Base-by-base conservation (phyloP, 2,888 invertebrate species). In the Agapostemon virescens region DNA sequence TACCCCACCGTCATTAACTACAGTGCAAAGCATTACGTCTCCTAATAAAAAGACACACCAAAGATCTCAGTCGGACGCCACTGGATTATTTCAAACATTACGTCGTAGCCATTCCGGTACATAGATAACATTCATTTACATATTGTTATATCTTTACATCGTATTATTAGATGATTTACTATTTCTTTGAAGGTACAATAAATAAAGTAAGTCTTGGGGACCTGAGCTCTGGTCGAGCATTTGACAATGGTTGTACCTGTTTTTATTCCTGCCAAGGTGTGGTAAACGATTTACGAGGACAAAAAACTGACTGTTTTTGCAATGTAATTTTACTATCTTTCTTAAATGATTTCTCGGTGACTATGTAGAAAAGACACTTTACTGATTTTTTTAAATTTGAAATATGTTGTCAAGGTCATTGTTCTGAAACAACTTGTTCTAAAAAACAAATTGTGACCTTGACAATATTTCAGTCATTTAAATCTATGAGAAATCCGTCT, bases 161-260 rank as follows among this genome's bases (percentile, higher is more conserved):
- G 23, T 77, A 78, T 49, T n/a, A n/a, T 30, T 67, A 36, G 42
- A 63, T 61, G 30, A 36, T 36, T 17, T 49, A 23, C 20, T 67
- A 77, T 67, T 58, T 63, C 66, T 72, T 58, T 82, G 9, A 82
- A 92, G 92, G 92, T 90, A 87, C 88, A 90, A 91, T 91, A 88
- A 92, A 90, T 85, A 96, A 96, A 90, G 93, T 96, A 86, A 96
- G 96, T 90, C 94, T 98, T 72, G 98, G 98, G 75, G 98, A 99
- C 93, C 93, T 99, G 88, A 96, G 97, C 74, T 97, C 98, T 23
- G 99, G 99, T 58, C 95, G 97, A 89, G 99, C 98, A 40, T 99
- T 99, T 93, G 98, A 99, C 93, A 98, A 96, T 93, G 98, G 98
- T 83, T 99, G 99, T 94, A 95, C 96, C 84, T 98, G 98, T 92